Evolutionary conservation across 2,888 invertebrate genomes (phyloP).

Genomic region (Elmis aenea): DNA sequence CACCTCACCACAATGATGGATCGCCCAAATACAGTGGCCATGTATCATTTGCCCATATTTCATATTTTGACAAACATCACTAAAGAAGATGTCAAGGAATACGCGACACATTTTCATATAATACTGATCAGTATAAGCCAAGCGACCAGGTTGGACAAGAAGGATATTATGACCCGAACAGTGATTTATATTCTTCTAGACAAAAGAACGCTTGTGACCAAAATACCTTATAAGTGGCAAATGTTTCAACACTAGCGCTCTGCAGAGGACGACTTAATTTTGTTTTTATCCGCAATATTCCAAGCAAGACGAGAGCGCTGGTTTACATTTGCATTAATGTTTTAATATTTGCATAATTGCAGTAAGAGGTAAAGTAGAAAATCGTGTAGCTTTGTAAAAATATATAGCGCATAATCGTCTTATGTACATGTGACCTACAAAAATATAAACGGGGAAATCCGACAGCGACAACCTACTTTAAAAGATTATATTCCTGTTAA

Average conservation of each 20-base stretch:
- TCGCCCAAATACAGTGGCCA: conserved; percentile 12
- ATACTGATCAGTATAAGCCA: conserved; percentile 27
- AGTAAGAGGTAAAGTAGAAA: neutral
- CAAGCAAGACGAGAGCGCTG: no score
- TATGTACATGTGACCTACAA: no score
- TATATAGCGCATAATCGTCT: no score
- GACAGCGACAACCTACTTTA: no score
- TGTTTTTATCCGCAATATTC: no score
- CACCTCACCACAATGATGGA: conserved; percentile 7
- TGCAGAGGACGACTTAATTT: no score
- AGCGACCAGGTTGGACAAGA: conserved; percentile 20
- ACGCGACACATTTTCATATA: conserved; percentile 28
- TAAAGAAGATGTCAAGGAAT: conserved; percentile 25
- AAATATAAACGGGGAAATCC: no score
- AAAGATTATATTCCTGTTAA: no score
- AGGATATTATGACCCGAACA: conserved; percentile 23
- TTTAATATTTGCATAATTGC: neutral
- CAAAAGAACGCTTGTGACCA: conserved; percentile 13
- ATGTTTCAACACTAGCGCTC: no score
- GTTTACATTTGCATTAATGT: neutral
- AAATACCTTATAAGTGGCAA: conserved; percentile 8
- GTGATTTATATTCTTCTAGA: conserved; percentile 24
- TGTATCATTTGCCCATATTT: conserved; percentile 19
- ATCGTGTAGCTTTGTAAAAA: neutral
- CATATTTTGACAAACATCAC: conserved; percentile 28